Evolutionary conservation across 2,888 invertebrate genomes (phyloP).

Genomic region (Phytoseiulus persimilis): DNA sequence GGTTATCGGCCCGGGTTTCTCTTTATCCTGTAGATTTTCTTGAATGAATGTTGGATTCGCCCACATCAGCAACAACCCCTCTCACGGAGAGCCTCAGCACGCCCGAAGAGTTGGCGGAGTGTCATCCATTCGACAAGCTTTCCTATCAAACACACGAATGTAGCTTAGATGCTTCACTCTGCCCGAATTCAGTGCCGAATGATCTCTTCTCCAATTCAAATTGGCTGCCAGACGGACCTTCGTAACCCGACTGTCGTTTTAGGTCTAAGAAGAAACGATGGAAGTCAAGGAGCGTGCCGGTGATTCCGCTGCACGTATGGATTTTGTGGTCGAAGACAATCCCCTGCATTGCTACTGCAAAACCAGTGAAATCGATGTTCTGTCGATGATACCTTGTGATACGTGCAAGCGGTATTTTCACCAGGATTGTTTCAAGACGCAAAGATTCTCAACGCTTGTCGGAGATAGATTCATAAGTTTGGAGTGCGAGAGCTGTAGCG

Average conservation of each 20-base stretch:
- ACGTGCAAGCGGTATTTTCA: conserved; percentile 16
- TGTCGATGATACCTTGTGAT: conserved; percentile 14
- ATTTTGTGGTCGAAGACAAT: background rate
- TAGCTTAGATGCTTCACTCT: too few relatives aligned
- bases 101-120: too few relatives aligned
- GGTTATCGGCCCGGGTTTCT: too few relatives aligned
- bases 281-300: background rate
- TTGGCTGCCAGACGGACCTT: background rate
- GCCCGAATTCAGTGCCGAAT: too few relatives aligned
- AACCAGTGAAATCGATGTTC: conserved; percentile 7
- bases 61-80: too few relatives aligned
- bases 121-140: too few relatives aligned
- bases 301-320: background rate
- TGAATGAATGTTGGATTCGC: too few relatives aligned
- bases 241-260: background rate
- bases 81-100: too few relatives aligned
- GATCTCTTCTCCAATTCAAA: too few relatives aligned
- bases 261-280: background rate
- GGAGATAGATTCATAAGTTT: background rate
- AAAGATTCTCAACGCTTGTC: background rate
- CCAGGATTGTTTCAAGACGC: conserved; percentile 27
- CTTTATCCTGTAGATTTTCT: too few relatives aligned
- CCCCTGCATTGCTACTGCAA: conserved; percentile 23
- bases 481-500: conserved; percentile 12
- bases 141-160: too few relatives aligned